Evolutionary conservation across 2,113 vertebrate species (phyloP).

Genomic region (Speoplatyrhinus poulsoni): DNA sequence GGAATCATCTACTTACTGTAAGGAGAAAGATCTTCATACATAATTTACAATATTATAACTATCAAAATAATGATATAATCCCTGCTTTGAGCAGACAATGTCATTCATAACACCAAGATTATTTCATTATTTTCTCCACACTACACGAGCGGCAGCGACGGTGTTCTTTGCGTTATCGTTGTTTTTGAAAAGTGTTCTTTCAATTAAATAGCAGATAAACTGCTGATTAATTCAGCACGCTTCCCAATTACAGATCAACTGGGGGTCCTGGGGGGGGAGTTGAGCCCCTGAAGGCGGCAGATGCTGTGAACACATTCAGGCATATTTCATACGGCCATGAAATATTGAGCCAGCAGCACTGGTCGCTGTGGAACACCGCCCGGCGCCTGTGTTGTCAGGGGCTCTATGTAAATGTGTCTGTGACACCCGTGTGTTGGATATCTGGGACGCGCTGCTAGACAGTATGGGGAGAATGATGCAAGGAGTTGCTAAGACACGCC

Average conservation of each 20-base stretch:
- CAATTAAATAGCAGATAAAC: slow-evolving; percentile 93
- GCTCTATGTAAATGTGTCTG: slow-evolving; percentile 66
- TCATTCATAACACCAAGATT: no score
- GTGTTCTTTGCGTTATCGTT: slow-evolving; percentile 79
- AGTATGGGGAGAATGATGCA: slow-evolving; percentile 62
- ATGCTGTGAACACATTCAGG: slow-evolving; percentile 92
- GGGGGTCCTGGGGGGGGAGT: slow-evolving; percentile 85
- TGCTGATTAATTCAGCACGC: slow-evolving; percentile 99
- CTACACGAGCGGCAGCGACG: slow-evolving; percentile 65
- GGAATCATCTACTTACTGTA: slow-evolving; percentile 1
- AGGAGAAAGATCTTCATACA: neutral
- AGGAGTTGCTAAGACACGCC: slow-evolving; percentile 54
- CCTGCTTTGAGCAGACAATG: slow-evolving; percentile 25
- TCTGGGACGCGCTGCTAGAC: slow-evolving; percentile 66
- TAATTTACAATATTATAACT: slow-evolving; percentile 6
- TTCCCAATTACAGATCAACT: slow-evolving; percentile 98
- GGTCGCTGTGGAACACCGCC: slow-evolving; percentile 76
- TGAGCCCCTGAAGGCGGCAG: slow-evolving; percentile 86
- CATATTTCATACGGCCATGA: slow-evolving; percentile 94
- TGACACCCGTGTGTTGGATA: slow-evolving; percentile 66
- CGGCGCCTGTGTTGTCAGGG: slow-evolving; percentile 65
- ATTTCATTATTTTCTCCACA: slow-evolving; percentile 9
- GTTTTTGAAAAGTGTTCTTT: slow-evolving; percentile 83
- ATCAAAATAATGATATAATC: neutral
- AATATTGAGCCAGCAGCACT: slow-evolving; percentile 96